phyloP scores from a whole-genome alignment of 2,888 invertebrate species.

The Patella pellucida region DNA sequence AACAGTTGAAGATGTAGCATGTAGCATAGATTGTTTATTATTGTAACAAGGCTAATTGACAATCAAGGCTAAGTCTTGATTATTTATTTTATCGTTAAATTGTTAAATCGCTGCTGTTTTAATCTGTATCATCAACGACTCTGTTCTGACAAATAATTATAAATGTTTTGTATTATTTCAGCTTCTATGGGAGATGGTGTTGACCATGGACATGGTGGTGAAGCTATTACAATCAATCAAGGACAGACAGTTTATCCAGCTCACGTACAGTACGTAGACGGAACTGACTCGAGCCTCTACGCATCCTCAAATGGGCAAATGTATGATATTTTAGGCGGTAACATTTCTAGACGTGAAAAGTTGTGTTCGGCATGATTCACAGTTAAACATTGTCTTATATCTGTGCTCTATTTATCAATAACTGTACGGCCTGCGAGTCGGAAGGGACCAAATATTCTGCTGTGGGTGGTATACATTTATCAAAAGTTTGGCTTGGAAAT shows the following conservation, averaged over 20 bases:
- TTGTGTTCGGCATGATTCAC: conserved; percentile 39
- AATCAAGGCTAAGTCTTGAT: too few relatives aligned
- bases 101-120: too few relatives aligned
- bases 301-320: conserved; percentile 77
- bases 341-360: conserved; percentile 49
- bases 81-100: too few relatives aligned
- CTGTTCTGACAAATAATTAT: too few relatives aligned
- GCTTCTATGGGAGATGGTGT: conserved; percentile 49
- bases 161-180: conserved; percentile 30
- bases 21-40: too few relatives aligned
- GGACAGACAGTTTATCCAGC: conserved; percentile 74
- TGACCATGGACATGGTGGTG: conserved; percentile 71
- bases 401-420: conserved; percentile 24
- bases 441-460: not conserved
- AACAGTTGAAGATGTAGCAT: too few relatives aligned
- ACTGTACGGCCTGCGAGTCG: conserved; percentile 2
- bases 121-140: too few relatives aligned
- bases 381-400: conserved; percentile 24
- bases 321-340: conserved; percentile 70
- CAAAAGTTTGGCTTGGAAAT: not conserved
- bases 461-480: conserved; percentile 24
- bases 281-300: conserved; percentile 76
- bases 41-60: too few relatives aligned
- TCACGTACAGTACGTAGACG: conserved; percentile 79
- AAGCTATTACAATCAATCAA: conserved; percentile 71